Percentiles rank a stretch among this genome's conserved stretches.
These are phyloP conservation scores for Poeciliopsis occidentalis DNA, from an alignment of 2,113 vertebrate species.

Conservation along the genomic window DNA sequence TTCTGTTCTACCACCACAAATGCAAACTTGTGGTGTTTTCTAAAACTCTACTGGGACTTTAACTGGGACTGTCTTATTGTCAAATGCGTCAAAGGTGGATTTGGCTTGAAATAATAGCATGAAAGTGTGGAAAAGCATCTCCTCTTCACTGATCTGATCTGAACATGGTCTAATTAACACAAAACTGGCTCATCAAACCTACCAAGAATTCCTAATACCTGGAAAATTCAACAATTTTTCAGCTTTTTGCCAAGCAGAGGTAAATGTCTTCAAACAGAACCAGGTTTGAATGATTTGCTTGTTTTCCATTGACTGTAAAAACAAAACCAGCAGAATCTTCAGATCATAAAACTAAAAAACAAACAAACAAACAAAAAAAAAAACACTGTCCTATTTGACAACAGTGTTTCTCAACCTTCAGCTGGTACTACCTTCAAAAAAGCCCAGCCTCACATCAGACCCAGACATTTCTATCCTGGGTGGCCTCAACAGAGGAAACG, in stretches of 20 bases:
- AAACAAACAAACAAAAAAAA: too few species aligned
- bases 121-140: not conserved
- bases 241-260: too few species aligned
- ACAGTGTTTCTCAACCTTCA: conserved; percentile 4
- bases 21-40: too few species aligned
- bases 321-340: conserved; percentile 23
- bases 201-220: not conserved
- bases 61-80: not conserved
- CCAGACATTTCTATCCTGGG: conserved; percentile 39
- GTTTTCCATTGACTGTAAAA: not conserved
- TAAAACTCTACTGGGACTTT: not conserved
- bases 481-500: conserved; percentile 46
- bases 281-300: not conserved
- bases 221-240: too few species aligned
- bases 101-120: not conserved
- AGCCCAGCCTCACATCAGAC: not conserved
- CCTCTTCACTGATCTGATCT: not conserved
- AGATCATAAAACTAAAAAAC: not conserved
- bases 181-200: not conserved
- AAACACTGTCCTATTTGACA: too few species aligned
- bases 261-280: not conserved
- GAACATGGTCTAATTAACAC: not conserved
- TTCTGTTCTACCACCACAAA: too few species aligned
- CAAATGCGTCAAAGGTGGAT: not conserved
- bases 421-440: conserved; percentile 20